These are phyloP conservation scores for Brachypteracias leptosomus DNA, from an alignment of 2,113 vertebrate species.

Conservation along the genomic window DNA sequence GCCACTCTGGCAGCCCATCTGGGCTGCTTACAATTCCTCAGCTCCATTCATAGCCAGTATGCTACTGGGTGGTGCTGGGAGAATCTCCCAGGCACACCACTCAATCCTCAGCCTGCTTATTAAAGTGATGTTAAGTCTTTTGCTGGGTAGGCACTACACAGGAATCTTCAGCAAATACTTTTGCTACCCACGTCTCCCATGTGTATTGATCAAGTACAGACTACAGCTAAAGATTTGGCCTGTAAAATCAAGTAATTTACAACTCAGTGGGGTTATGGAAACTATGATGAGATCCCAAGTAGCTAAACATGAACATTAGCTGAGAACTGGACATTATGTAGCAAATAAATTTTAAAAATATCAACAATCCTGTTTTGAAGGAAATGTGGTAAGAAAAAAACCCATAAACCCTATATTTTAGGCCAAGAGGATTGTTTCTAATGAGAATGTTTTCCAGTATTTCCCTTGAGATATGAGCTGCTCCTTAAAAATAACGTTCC, in stretches of 20 bases:
- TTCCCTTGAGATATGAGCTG: neutral
- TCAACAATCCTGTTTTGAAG: neutral
- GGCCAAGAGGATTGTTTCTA: neutral
- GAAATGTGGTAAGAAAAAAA: neutral
- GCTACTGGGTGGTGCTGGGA: neutral
- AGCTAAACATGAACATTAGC: neutral
- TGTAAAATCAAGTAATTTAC: neutral
- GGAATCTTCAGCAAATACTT: neutral
- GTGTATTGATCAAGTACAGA: neutral
- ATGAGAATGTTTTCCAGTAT: neutral
- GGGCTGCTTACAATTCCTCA: neutral
- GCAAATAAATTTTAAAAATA: neutral
- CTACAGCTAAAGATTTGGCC: neutral
- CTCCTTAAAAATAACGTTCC: conserved; percentile 24
- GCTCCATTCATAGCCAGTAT: neutral
- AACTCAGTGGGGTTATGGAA: neutral
- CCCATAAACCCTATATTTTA: neutral
- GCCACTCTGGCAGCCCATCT: neutral
- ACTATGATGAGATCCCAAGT: neutral
- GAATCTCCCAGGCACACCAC: neutral
- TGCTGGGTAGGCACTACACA: neutral
- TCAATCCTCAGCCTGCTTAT: neutral
- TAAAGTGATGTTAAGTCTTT: neutral
- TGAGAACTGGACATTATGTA: neutral
- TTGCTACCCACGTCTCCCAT: neutral